These are phyloP conservation scores for Punctoribates punctum DNA, from an alignment of 2,888 invertebrate genomes.

Conservation along the genomic window DNA sequence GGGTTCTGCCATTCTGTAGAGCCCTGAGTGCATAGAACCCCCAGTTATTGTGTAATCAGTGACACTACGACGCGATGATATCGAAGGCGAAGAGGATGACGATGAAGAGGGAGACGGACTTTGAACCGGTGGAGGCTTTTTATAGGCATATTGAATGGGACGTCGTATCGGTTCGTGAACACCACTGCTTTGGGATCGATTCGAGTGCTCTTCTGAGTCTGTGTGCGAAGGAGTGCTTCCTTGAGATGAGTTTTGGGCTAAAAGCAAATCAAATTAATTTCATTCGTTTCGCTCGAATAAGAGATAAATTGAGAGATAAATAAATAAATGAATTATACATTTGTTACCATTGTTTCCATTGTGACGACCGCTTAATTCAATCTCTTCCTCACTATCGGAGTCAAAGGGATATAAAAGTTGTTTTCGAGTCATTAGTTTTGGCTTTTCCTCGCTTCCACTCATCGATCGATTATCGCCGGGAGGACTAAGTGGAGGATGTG, in stretches of 20 bases:
- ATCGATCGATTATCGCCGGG: constrained; percentile 6
- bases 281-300: background rate
- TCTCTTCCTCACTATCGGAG: constrained; percentile 73
- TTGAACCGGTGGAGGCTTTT: background rate
- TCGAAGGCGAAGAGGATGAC: constrained; percentile 40
- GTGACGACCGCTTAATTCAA: constrained; percentile 25
- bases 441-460: constrained; percentile 37
- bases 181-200: background rate
- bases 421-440: constrained; percentile 71
- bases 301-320: background rate
- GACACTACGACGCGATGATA: constrained; percentile 14
- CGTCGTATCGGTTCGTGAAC: constrained; percentile 34
- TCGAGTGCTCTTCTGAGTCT: constrained; percentile 9
- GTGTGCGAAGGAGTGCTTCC: constrained; percentile 27
- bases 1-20: constrained; percentile 39
- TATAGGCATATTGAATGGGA: constrained; percentile 35
- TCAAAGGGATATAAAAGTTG: constrained; percentile 85
- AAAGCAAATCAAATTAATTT: background rate
- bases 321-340: background rate
- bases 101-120: constrained; percentile 11
- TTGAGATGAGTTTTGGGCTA: constrained; percentile 19
- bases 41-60: constrained; percentile 11
- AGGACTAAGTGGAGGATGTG: background rate
- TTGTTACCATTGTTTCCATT: constrained; percentile 28
- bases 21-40: constrained; percentile 38